Base-by-base conservation (phyloP, 2,113 vertebrate genomes). In the Cyphomyrus plagiostoma region DNA sequence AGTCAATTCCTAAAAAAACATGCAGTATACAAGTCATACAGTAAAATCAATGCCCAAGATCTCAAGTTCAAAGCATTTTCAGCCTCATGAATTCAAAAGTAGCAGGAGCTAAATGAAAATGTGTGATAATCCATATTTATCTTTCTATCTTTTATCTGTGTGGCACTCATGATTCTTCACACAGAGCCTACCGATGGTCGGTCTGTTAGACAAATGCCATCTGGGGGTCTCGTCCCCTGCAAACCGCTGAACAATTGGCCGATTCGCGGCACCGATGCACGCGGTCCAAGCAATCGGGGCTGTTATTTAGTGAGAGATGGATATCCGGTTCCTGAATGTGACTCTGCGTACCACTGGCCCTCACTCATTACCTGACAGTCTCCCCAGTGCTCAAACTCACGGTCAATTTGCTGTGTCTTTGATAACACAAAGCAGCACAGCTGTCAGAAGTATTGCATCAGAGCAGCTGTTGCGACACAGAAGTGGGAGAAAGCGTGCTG, bases 391-490 rank as follows among this genome's bases (percentile, higher is more conserved):
- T 52, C 86, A 88, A 50, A 58, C 89, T 62, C 89, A 88, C 35
- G 89, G 52, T 49, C 89, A 90, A 83, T 90, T 90, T 90, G 70
- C 87, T 50, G 21, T 48, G 89, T 92, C 94, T 94, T 95, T 93
- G 94, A 94, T 91, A 92, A 88, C 90, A 89, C 91, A 93, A 39
- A 92, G 45, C 66, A 88, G 0, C 19, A 95, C 95, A 96, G 95
- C 94, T 96, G 95, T 95, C 58, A 11, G 94, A 96, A 95, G 95
- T 92, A 94, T 95, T 94, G 92, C 92, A 94, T 95, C 92, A 92
- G 83, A 96, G 94, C 95, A 96, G 95, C 95, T 96, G 95, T 90
- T 93, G n/a, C 91, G 91, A 91, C 89, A 91, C 88, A 95, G 93
- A 23, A 58, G 6, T 91, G 93, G 93, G n/a, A 52, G 49, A 17